A percentile compares a stretch with the other conserved stretches of the same genome.
phyloP scores from a whole-genome alignment of 2,113 vertebrate species.

The Eurypyga helias region DNA sequence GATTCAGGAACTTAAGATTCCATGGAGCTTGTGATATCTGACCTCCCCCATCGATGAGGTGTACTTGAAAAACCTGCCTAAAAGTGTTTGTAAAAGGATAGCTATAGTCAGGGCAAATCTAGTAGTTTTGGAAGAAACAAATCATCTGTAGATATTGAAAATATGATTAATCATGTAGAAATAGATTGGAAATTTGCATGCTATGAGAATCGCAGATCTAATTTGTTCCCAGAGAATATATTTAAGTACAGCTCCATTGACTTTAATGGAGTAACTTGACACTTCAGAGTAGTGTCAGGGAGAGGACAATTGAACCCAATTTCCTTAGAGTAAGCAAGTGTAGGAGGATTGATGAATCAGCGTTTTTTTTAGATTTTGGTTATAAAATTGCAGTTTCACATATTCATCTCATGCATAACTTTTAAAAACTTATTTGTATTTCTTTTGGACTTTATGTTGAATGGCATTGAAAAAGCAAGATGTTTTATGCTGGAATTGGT shows the following conservation, averaged over 20 bases:
- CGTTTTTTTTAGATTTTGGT: not conserved
- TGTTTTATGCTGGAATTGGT: not conserved
- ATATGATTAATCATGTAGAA: slow-evolving; percentile 11
- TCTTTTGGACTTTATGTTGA: not conserved
- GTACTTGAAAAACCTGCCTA: not conserved
- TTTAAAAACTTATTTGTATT: not conserved
- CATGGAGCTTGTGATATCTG: not conserved
- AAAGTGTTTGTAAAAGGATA: not conserved
- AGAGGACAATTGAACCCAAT: slow-evolving; percentile 3
- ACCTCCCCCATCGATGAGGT: not conserved
- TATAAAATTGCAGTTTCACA: not conserved
- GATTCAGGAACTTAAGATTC: not conserved
- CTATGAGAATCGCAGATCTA: not conserved
- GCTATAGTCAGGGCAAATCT: not conserved
- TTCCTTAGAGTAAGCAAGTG: slow-evolving; percentile 19
- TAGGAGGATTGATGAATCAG: not conserved
- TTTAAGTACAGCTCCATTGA: slow-evolving; percentile 15
- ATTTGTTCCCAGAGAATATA: slow-evolving; percentile 18
- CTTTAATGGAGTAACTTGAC: slow-evolving; percentile 34
- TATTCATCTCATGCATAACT: not conserved
- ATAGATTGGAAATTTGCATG: not conserved
- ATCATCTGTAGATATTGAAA: not conserved
- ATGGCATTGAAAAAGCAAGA: not conserved
- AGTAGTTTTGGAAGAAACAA: not conserved
- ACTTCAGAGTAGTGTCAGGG: not conserved